These are phyloP conservation scores for Matsumyia berberina DNA, from an alignment of 2,888 invertebrate genomes.

Conservation along the genomic window DNA sequence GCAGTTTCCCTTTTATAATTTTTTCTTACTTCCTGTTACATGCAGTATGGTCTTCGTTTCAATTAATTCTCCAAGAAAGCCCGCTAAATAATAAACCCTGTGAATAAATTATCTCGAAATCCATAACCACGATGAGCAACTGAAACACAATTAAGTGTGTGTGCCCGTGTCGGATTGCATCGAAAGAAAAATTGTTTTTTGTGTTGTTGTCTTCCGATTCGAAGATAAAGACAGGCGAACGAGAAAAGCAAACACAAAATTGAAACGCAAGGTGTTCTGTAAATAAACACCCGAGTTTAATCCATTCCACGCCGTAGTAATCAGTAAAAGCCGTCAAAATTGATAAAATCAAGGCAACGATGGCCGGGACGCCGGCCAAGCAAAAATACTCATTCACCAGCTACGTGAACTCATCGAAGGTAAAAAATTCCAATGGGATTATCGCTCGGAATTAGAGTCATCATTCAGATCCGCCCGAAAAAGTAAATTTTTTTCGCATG, in stretches of 20 bases:
- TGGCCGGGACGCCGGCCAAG: slow-evolving; percentile 75
- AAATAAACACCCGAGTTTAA: slow-evolving; percentile 28
- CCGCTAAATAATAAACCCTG: slow-evolving; percentile 4
- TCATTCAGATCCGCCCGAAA: slow-evolving; percentile 10
- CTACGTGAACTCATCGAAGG: slow-evolving; percentile 70
- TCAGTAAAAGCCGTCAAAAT: slow-evolving; percentile 56
- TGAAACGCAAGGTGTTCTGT: slow-evolving; percentile 42
- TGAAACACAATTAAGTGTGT: slow-evolving; percentile 46
- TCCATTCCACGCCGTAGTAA: slow-evolving; percentile 20
- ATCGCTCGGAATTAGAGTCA: slow-evolving; percentile 10
- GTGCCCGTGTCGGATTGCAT: slow-evolving; percentile 62
- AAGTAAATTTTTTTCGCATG: neutral
- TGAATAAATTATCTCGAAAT: slow-evolving; percentile 8
- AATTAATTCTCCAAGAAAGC: slow-evolving; percentile 17
- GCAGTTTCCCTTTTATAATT: slow-evolving; percentile 72
- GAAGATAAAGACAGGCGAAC: slow-evolving; percentile 30
- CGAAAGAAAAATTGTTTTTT: slow-evolving; percentile 32
- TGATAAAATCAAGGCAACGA: slow-evolving; percentile 74
- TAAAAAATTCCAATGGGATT: slow-evolving; percentile 34
- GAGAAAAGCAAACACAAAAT: slow-evolving; percentile 19
- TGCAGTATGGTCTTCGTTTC: slow-evolving; percentile 44
- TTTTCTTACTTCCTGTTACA: slow-evolving; percentile 49
- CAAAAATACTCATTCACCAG: slow-evolving; percentile 73
- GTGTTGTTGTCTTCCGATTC: slow-evolving; percentile 45
- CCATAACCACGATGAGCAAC: slow-evolving; percentile 33